Base-by-base conservation (phyloP, 2,113 vertebrate species). In the Atrichornis clamosus region DNA sequence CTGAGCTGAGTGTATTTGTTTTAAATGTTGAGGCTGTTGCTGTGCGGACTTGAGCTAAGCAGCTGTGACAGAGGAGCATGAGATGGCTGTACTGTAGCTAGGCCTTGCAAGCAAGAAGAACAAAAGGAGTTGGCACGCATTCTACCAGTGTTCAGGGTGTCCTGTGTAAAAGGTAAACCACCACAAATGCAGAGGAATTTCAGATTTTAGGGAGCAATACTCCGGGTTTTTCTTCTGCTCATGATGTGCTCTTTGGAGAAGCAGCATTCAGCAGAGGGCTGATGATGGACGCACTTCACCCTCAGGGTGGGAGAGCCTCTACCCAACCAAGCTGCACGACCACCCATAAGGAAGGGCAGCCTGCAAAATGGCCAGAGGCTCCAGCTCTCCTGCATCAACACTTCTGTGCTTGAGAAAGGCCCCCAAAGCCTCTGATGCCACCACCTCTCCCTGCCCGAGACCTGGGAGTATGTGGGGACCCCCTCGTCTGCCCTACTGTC, bases 371-470 rank as follows among this genome's bases (percentile, higher is more conserved):
- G 23, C 20, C 69, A 68, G 26, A 46, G 74, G 41, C 35, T 76
- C 49, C 60, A 46, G 30, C 24, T 55, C 23, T 86, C 42, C 55
- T 70, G 27, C n/a, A 67, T 14, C 39, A 56, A 55, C 14, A 52
- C 33, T 24, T 77, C 10, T 26, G 10, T 39, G 19, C 23, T 19
- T 68, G 24, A 63, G 37, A 89, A 87, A 55, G 56, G n/a, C 5
- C 28, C 35, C 2, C 16, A 77, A 60, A 56, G 9, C 27, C 59
- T 75, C 35, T 44, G 41, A 83, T 5, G 4, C 16, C 33, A 70
- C 14, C 10, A 44, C 9, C 3, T 30, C 35, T 65, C n/a, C 53
- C 28, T 53, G 68, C 35, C 32, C 0, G 0, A 88, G 41, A 33
- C 7, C 10, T 32, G 17, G 6, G 37, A 4, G 33, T 4, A 4